Evolutionary conservation across 2,113 vertebrate species (phyloP), one percentile per base, ranked within the genome.

Genomic region (Plecturocebus donacophilus): DNA sequence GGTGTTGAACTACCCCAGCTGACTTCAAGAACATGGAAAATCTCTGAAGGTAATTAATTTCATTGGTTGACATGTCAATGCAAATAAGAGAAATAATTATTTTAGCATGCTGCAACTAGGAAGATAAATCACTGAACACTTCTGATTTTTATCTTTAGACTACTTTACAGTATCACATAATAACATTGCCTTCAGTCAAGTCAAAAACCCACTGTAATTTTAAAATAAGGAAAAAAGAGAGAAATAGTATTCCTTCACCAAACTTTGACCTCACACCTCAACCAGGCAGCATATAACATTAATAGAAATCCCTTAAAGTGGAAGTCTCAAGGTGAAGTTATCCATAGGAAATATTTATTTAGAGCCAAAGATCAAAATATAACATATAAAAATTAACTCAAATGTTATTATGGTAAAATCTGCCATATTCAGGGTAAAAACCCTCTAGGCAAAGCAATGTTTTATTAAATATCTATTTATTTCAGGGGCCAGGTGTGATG

Each of bases 81-180:
- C 95, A 97, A 97, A 94, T 91, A 96, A 71, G 89, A 92, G 49
- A 94, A 96, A 95, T 87, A 84, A 96, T 95, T 61, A 95, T 91
- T 91, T 96, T 95, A 80, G 79, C 90, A 97, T 84, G 79, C 80
- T 84, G 40, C 38, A 96, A 84, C 66, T 79, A 66, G 52, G 77
- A 90, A 96, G 79, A 94, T 91, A 95, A 97, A 96, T 97, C 83
- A 81, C 64, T 52, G 70, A 95, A 90, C 80, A 81, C 32, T 93
- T 96, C 49, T 93, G 79, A 96, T 93, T 94, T 96, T 95, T 80
- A 94, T 90, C 96, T 80, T 94, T 80, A 89, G 68, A 94, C 56
- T 56, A 73, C 47, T 95, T 75, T 83, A 70, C 42, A 90, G 54
- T 66, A 90, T 95, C 91, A 84, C 61, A 94, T 40, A 89, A 87